Percentiles rank a stretch among this genome's conserved stretches.
phyloP scores from a whole-genome alignment of 2,113 vertebrate genomes.

The Elachura formosa region DNA sequence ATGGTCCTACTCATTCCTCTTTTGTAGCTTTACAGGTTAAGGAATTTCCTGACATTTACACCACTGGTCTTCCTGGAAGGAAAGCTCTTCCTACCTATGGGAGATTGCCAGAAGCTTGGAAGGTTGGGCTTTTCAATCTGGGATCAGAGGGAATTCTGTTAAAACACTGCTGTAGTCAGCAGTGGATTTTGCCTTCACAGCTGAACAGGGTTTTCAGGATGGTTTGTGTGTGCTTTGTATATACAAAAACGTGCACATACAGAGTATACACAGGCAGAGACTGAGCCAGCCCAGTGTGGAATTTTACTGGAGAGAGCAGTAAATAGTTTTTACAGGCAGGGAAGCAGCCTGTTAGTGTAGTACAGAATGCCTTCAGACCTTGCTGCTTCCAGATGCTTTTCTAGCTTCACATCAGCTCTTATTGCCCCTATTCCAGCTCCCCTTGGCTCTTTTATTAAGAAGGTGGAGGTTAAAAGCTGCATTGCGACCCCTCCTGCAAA shows the following conservation, averaged over 20 bases:
- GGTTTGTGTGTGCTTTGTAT: background rate
- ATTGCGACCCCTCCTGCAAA: background rate
- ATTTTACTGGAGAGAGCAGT: background rate
- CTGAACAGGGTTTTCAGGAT: background rate
- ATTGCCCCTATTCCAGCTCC: background rate
- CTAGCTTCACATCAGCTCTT: background rate
- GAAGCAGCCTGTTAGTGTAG: background rate
- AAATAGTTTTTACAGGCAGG: background rate
- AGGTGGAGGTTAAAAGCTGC: background rate
- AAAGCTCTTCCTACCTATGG: background rate
- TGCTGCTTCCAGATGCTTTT: background rate
- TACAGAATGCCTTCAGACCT: background rate
- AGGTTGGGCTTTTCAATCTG: background rate
- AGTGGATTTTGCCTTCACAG: background rate
- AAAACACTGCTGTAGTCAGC: background rate
- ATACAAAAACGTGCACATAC: background rate
- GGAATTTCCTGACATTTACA: background rate
- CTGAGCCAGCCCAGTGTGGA: background rate
- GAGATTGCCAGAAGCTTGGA: background rate
- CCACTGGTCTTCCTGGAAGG: background rate
- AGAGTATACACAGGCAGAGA: background rate
- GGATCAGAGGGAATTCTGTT: background rate
- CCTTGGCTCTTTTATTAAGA: background rate
- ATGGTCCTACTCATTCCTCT: background rate
- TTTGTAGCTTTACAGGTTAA: background rate